Percentiles rank a stretch among this genome's conserved stretches.
Conservation (phyloP, 2,113 vertebrate genomes). For the Hystrix brachyura region DNA sequence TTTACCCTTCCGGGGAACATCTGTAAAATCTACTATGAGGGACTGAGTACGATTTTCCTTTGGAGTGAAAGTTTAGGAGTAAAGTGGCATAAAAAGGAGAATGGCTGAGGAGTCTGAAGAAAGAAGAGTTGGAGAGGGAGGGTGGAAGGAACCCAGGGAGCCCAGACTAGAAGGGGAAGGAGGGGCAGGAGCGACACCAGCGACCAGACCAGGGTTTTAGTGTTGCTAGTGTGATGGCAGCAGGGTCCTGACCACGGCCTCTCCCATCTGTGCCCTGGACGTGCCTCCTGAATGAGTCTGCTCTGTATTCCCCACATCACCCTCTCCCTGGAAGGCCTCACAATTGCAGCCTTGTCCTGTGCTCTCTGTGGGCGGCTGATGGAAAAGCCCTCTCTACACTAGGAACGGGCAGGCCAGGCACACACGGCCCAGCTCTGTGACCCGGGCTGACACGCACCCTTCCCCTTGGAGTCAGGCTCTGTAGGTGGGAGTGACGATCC, state of each 20-base stretch:
- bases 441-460: background rate
- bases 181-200: background rate
- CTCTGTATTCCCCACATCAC: slow-evolving; percentile 72
- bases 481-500: background rate
- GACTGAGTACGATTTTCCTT: background rate
- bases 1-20: background rate
- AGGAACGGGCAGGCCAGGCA: background rate
- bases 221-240: background rate
- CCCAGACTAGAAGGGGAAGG: background rate
- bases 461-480: background rate
- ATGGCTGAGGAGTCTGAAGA: background rate
- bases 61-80: background rate
- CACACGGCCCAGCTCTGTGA: background rate
- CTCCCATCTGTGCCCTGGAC: background rate
- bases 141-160: background rate
- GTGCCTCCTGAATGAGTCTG: slow-evolving; percentile 66
- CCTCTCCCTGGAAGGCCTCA: slow-evolving; percentile 64
- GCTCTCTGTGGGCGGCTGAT: background rate
- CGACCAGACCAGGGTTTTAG: background rate
- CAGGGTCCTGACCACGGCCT: slow-evolving; percentile 28
- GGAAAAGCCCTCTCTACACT: background rate
- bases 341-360: slow-evolving; percentile 70
- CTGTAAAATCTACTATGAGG: background rate
- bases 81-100: background rate
- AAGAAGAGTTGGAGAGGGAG: background rate